A percentile compares a stretch with the other conserved stretches of the same genome.
Evolutionary conservation across 2,888 invertebrate genomes (phyloP).

Genomic region (Tetrapedia diversipes): DNA sequence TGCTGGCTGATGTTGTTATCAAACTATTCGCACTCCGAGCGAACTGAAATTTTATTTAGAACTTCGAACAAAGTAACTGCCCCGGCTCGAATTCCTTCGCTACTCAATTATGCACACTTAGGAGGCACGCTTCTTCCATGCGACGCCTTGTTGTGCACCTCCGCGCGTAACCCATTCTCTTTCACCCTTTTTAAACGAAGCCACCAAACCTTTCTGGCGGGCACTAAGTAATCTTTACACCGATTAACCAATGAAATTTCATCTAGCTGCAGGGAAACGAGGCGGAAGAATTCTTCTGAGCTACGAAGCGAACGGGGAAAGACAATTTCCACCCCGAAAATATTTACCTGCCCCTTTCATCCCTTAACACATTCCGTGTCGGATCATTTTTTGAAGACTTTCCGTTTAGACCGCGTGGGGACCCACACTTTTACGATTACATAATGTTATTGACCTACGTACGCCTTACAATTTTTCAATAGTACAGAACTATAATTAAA

Average conservation of each 20-base stretch:
- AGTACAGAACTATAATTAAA: no score
- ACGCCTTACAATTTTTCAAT: no score
- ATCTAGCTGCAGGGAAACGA: background rate
- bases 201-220: background rate
- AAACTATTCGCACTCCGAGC: conserved; percentile 39
- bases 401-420: no score
- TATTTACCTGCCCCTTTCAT: no score
- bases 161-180: conserved; percentile 6
- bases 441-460: no score
- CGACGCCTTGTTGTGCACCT: background rate
- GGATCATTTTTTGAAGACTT: no score
- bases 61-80: conserved; percentile 40
- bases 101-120: conserved; percentile 38
- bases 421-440: no score
- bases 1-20: conserved; percentile 34
- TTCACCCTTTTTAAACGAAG: background rate
- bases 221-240: background rate
- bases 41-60: conserved; percentile 40
- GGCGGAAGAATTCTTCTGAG: no score
- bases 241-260: background rate
- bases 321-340: no score
- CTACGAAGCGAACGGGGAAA: no score
- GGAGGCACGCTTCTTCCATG: conserved; percentile 5
- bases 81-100: conserved; percentile 31
- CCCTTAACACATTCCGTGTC: no score